phyloP scores from a whole-genome alignment of 2,113 vertebrate species.

The Chaetura pelagica region DNA sequence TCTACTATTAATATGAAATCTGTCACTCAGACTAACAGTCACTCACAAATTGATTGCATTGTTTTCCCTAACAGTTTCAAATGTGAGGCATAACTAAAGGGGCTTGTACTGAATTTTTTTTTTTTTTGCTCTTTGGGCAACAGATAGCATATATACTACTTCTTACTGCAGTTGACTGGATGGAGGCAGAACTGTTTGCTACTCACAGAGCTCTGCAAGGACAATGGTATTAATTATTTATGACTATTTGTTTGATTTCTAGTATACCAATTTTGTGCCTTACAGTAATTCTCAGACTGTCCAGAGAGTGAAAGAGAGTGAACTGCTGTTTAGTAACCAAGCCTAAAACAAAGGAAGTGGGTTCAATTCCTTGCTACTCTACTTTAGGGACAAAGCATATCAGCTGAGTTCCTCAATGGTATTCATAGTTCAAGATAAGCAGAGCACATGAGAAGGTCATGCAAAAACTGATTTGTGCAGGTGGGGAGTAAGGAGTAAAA shows the following conservation, averaged over 20 bases:
- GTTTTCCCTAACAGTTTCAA: not conserved
- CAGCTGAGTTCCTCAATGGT: not conserved
- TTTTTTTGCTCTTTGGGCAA: not conserved
- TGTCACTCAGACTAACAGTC: not conserved
- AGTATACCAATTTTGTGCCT: not conserved
- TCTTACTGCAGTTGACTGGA: not conserved
- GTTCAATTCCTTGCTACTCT: not conserved
- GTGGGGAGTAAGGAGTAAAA: not conserved
- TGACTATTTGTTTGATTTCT: not conserved
- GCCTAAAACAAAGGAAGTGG: not conserved
- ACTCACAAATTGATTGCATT: not conserved
- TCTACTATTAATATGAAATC: not conserved
- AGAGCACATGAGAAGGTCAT: not conserved
- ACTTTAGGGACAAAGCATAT: not conserved
- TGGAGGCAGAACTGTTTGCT: not conserved
- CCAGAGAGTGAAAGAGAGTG: not conserved
- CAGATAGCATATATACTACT: not conserved
- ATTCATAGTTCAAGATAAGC: not conserved
- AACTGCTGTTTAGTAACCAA: not conserved
- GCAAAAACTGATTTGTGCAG: not conserved
- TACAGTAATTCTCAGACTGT: not conserved
- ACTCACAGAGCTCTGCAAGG: not conserved
- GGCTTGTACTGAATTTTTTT: not conserved
- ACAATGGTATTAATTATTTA: not conserved
- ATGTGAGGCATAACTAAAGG: not conserved